Base-by-base conservation (phyloP, 2,888 invertebrate genomes). In the Pandemis corylana region DNA sequence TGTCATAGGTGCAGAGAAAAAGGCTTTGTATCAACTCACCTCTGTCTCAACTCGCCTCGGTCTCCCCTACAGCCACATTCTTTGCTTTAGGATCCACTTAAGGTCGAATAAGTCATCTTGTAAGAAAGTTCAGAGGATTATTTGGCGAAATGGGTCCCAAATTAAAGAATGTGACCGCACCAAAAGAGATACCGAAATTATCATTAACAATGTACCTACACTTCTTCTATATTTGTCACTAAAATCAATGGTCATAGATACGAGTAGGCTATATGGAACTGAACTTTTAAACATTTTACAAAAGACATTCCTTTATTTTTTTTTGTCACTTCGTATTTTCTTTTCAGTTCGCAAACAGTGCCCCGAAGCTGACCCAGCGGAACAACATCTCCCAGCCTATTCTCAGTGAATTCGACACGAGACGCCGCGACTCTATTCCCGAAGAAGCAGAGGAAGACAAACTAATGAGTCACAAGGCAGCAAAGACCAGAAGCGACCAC, bases 361-460 rank as follows among this genome's bases (percentile, higher is more conserved):
- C 96, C 10, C 96, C 96, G 49, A 96, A 96, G 85, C 87, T 96
- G 76, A 95, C 95, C 68, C 95, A 95, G 82, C 84, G 93, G 0
- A 96, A 95, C 86, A 96, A 96, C 81, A 95, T 96, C 82, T 96
- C 96, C 0, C 96, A 96, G 76, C 95, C 96, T 5, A 94, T 92
- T 42, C 94, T 96, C 36, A 94, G 95, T 7, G 94, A 96, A 80
- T 96, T 95, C 87, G 96, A 96, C 82, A 90, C 87, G 0, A 86
- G 94, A 5, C 94, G 95, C 7, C 92, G 95, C 10, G 96, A 95
- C 83, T 95, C 96, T n/a, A 96, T 96, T 72, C 96, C 96, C 0
- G 96, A 96, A 82, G 96, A 96, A 80, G 92, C 92, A 0, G 95
- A 95, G 67, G 95, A 95, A 77, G 94, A 95, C 66, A 85, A 88